phyloP scores from a whole-genome alignment of 2,888 invertebrate species.

The Cataglyphis cursor region DNA sequence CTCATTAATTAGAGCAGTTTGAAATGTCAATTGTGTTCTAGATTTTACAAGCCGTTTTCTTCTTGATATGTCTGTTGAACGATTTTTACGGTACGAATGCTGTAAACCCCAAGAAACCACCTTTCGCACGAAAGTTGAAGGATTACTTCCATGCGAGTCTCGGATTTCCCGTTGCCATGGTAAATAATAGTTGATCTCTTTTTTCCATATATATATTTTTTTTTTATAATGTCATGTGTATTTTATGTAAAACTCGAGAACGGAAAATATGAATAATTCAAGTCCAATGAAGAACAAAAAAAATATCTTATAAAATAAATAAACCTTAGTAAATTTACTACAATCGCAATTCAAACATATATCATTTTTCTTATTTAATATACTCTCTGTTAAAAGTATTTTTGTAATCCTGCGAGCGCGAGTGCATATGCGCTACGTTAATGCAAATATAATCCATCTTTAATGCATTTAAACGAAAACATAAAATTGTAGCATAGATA shows the following conservation, averaged over 20 bases:
- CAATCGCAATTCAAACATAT: neutral
- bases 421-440: neutral
- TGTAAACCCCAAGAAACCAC: conserved; percentile 89
- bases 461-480: neutral
- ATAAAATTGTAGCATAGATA: neutral
- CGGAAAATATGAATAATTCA: neutral
- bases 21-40: conserved; percentile 86
- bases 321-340: neutral
- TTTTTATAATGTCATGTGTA: neutral
- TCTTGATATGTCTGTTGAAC: conserved; percentile 92
- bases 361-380: neutral
- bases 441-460: neutral
- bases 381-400: neutral
- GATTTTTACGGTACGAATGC: conserved; percentile 93
- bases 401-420: neutral
- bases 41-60: conserved; percentile 93
- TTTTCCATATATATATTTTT: neutral
- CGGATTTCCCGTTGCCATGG: conserved; percentile 93
- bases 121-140: conserved; percentile 90
- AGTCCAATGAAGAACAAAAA: neutral
- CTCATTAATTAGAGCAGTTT: conserved; percentile 2
- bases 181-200: conserved; percentile 70
- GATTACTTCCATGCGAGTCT: conserved; percentile 91
- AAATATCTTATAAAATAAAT: neutral
- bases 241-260: neutral